Base-by-base conservation (phyloP, 2,888 invertebrate genomes). In the Tiphia femorata region DNA sequence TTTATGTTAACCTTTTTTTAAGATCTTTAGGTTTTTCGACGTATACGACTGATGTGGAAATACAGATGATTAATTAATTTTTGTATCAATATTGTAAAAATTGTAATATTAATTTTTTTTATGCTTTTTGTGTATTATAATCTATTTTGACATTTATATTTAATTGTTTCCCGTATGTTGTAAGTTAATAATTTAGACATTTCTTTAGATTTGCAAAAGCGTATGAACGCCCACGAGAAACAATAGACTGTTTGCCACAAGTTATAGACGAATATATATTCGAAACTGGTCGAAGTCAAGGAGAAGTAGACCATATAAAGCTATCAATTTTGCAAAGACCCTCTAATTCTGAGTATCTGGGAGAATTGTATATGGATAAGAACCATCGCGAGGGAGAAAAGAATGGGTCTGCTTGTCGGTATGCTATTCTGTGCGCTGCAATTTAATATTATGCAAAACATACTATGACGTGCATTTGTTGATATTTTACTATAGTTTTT, bases 321-420 rank as follows among this genome's bases (percentile, higher is more conserved):
- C 86, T 97, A 69, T 92, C 94, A 53, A 94, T 97, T 82, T 86
- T 92, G 63, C 95, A 95, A 84, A 87, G 95, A 83, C 93, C 93
- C 73, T 91, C 93, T 51, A 95, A 95, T 84, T 93, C 93, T 62
- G 94, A 94, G 85, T 96, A 92, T 85, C 87, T 95, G 62, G 96
- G 96, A 20, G 94, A 96, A 84, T 86, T 96, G 48, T 96, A 95
- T 84, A 91, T 96, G 50, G 95, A 96, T 83, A 88, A 93, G 71
- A 95, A 96, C 81, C 92, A 91, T 80, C 88, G 89, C 42, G 91
- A 92, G 69, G 91, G 91, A 2, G 89, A 91, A 79, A 87, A 86
- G 64, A 92, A 94, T 81, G 94, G 94, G 16, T 91, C 93, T 43
- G 90, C 93, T 3, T 95, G 95, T 86, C 88, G 92, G 85, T 95